Base-by-base conservation (phyloP, 2,113 vertebrate species). In the Rhabdomys dilectus region DNA sequence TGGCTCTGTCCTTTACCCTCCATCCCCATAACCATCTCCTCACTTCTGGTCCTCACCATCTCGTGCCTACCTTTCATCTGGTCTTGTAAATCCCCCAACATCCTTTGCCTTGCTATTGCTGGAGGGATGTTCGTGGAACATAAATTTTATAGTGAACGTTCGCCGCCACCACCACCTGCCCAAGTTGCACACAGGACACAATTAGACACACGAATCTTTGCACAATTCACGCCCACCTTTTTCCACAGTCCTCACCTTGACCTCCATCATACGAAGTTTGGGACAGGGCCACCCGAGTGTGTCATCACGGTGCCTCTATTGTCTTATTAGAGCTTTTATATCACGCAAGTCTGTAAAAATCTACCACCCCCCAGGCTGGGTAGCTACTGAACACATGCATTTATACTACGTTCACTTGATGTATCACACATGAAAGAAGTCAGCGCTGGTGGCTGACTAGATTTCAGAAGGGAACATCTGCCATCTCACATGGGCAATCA, bases 21-120 rank as follows among this genome's bases (percentile, higher is more conserved):
- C 22, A 64, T 29, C 64, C 39, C 19, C 11, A 89, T 10, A 4
- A 42, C 13, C 1, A 0, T 26, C 42, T 87, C 45, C 45, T 56
- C 42, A 2, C 3, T 45, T 91, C 26, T 42, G 36, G 76, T 45
- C 77, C 51, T 87, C 80, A 70, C 1, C 24, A 58, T 13, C 22
- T 85, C 36, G 10, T 31, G 64, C 42, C 77, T 56, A 42, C 45
- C 88, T 60, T 68, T 97, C 51, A 70, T 94, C 89, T 88, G 56
- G 36, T 70, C 42, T 73, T 53, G 22, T 9, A 56, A n/a, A 72
- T 70, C 88, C 26, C 64, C 80, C 85, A 88, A 29, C 51, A 84
- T 87, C 88, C 45, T 95, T 64, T 45, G 81, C 45, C 22, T 26
- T n/a, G 31, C 31, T 76, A 34, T 21, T 64, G 62, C n/a, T 62